phyloP scores from a whole-genome alignment of 1,140 invertebrate genomes.

The Ruditapes philippinarum region DNA sequence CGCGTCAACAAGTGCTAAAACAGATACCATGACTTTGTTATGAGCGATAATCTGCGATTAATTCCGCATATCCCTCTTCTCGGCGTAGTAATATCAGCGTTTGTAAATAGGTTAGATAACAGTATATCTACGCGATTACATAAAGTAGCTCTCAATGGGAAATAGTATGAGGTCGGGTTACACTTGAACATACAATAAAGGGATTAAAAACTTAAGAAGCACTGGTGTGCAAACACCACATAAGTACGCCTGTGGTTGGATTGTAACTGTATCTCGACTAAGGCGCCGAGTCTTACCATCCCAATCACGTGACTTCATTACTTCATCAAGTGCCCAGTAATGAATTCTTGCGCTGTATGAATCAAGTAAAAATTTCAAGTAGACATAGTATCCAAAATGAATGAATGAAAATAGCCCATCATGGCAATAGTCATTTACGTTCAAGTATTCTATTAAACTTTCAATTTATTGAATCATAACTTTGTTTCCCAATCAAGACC shows the following conservation, averaged over 20 bases:
- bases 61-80: conserved; percentile 42
- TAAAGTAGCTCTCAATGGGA: background rate
- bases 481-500: too few relatives aligned
- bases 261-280: background rate
- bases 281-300: background rate
- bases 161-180: background rate
- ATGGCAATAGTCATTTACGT: too few relatives aligned
- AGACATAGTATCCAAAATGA: background rate
- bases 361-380: background rate
- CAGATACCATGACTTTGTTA: conserved; percentile 15
- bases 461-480: too few relatives aligned
- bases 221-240: background rate
- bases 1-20: conserved; percentile 1
- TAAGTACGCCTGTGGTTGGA: background rate
- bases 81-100: conserved; percentile 16
- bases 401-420: too few relatives aligned
- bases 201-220: background rate
- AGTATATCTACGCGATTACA: conserved; percentile 37
- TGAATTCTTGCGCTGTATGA: conserved; percentile 28
- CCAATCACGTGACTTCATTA: background rate
- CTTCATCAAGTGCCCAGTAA: background rate
- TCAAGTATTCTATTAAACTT: too few relatives aligned
- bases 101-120: conserved; percentile 33
- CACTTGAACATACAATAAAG: conserved; percentile 16
- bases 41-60: conserved; percentile 43